Conservation (phyloP, 2,888 invertebrate species). For the Cantharis rustica region DNA sequence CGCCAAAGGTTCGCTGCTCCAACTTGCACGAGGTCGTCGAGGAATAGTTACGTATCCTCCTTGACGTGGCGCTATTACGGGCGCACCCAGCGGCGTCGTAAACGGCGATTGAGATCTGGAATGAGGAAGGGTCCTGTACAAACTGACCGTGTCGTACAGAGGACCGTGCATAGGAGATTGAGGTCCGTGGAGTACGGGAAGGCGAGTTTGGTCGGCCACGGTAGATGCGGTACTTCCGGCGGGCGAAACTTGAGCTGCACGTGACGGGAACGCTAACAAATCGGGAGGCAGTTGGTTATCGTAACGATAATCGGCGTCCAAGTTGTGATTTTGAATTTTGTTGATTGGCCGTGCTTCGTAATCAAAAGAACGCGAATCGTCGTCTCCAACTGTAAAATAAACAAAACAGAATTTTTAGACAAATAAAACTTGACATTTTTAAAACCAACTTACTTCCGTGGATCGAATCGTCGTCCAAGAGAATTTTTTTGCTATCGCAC, state of each 20-base stretch:
- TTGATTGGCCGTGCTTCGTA: constrained; percentile 65
- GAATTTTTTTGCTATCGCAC: constrained; percentile 79
- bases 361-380: constrained; percentile 71
- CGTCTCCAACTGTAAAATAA: constrained; percentile 61
- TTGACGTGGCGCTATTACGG: constrained; percentile 62
- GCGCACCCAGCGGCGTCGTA: constrained; percentile 67
- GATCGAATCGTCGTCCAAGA: constrained; percentile 79
- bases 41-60: constrained; percentile 85
- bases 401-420: not conserved
- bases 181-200: constrained; percentile 56
- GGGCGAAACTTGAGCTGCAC: constrained; percentile 71
- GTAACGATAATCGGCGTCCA: constrained; percentile 61
- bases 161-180: constrained; percentile 67
- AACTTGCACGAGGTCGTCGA: constrained; percentile 79
- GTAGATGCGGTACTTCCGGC: constrained; percentile 84
- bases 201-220: constrained; percentile 71
- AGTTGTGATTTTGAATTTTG: constrained; percentile 59
- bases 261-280: constrained; percentile 76
- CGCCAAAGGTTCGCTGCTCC: constrained; percentile 72
- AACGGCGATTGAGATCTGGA: constrained; percentile 80
- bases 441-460: constrained; percentile 31
- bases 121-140: constrained; percentile 81
- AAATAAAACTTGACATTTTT: not conserved
- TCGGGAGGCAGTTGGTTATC: constrained; percentile 78
- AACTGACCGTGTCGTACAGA: constrained; percentile 66